Percentiles rank a stretch among this genome's conserved stretches.
Conservation (phyloP, 2,797 vertebrate genomes). For the Sebastes minor region DNA sequence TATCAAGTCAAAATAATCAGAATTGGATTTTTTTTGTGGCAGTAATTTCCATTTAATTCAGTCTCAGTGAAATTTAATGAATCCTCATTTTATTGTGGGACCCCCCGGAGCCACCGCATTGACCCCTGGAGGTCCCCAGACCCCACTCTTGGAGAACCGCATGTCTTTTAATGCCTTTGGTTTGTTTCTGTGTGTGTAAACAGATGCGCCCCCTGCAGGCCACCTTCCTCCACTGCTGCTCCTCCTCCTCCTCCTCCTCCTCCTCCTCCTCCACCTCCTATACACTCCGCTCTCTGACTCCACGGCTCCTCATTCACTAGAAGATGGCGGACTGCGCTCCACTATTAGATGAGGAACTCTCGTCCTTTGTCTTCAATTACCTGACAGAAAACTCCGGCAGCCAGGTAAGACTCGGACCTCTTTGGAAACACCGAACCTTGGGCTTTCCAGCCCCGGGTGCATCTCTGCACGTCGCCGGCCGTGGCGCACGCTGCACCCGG, state of each 20-base stretch:
- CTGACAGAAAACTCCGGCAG: constrained; percentile 90
- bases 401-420: constrained; percentile 84
- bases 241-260: constrained; percentile 57
- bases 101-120: background rate
- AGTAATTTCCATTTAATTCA: background rate
- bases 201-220: constrained; percentile 72
- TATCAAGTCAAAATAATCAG: background rate
- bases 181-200: constrained; percentile 41
- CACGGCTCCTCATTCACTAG: constrained; percentile 87
- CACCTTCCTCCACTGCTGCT: constrained; percentile 38
- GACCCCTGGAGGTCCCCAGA: constrained; percentile 29
- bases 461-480: constrained; percentile 52
- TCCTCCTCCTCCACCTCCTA: constrained; percentile 70
- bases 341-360: constrained; percentile 97
- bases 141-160: constrained; percentile 15
- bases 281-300: constrained; percentile 82
- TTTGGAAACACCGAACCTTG: constrained; percentile 13
- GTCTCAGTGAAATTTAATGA: background rate
- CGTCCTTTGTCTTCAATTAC: constrained; percentile 97
- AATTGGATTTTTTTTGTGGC: too few species aligned
- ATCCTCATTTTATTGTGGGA: background rate
- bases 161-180: constrained; percentile 1
- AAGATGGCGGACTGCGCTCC: constrained; percentile 99
- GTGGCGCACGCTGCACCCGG: constrained; percentile 34
- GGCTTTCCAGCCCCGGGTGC: constrained; percentile 26